Evolutionary conservation across 2,888 invertebrate genomes (phyloP).

Genomic region (Ferrisia virgata): DNA sequence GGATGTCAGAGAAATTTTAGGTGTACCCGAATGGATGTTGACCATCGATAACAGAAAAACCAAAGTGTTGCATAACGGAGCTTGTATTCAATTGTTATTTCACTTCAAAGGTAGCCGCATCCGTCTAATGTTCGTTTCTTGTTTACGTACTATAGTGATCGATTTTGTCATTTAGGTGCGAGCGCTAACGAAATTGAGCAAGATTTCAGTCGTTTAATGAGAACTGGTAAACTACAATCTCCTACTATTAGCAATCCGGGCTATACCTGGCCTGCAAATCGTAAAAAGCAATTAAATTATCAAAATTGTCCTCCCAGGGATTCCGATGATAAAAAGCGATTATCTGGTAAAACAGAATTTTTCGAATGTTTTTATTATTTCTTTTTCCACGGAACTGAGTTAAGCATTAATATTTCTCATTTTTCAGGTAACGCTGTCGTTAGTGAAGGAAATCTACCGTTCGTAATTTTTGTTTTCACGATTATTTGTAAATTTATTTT

Average conservation of each 20-base stretch:
- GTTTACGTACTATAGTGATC: not conserved
- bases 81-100: slow-evolving; percentile 79
- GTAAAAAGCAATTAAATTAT: slow-evolving; percentile 72
- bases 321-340: slow-evolving; percentile 47
- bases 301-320: slow-evolving; percentile 73
- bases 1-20: slow-evolving; percentile 75
- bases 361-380: not conserved
- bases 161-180: slow-evolving; percentile 58
- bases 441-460: no score
- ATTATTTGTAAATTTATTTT: no score
- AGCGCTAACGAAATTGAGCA: slow-evolving; percentile 74
- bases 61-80: slow-evolving; percentile 69
- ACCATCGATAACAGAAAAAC: slow-evolving; percentile 79
- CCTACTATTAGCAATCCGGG: slow-evolving; percentile 78
- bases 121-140: no score
- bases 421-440: not conserved
- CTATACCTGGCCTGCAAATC: slow-evolving; percentile 57
- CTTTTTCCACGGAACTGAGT: not conserved
- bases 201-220: slow-evolving; percentile 73
- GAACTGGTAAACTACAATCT: slow-evolving; percentile 68
- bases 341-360: not conserved
- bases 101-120: slow-evolving; percentile 69
- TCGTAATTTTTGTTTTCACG: no score
- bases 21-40: slow-evolving; percentile 86
- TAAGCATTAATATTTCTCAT: not conserved